These are phyloP conservation scores for Dioctria linearis DNA, from an alignment of 2,888 invertebrate genomes.

Conservation along the genomic window DNA sequence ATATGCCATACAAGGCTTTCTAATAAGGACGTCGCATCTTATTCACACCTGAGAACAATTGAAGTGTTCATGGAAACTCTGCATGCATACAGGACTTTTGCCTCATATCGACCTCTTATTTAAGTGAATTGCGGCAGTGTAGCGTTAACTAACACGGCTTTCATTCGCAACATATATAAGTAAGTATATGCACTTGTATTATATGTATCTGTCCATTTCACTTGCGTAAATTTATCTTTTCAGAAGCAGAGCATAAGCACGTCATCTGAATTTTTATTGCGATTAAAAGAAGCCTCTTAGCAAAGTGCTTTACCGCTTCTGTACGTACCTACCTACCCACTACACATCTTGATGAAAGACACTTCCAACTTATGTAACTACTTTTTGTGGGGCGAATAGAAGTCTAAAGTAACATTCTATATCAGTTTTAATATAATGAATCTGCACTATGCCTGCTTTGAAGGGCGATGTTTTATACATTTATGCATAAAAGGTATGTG, in stretches of 20 bases:
- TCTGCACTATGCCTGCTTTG: slow-evolving; percentile 1
- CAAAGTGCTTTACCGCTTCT: background rate
- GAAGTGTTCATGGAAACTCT: slow-evolving; percentile 58
- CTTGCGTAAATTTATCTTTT: slow-evolving; percentile 41
- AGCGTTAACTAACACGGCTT: slow-evolving; percentile 13
- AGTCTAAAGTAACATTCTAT: slow-evolving; percentile 7
- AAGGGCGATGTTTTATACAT: background rate
- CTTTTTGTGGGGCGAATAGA: slow-evolving; percentile 2
- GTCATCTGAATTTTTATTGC: slow-evolving; percentile 18
- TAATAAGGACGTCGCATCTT: slow-evolving; percentile 67
- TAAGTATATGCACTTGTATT: background rate
- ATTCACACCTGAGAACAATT: slow-evolving; percentile 70
- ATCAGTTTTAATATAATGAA: slow-evolving; percentile 11
- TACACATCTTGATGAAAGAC: slow-evolving; percentile 21
- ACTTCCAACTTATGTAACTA: slow-evolving; percentile 21
- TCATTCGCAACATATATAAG: slow-evolving; percentile 4
- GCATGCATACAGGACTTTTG: slow-evolving; percentile 58
- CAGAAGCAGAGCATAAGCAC: slow-evolving; percentile 18
- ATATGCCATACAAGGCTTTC: slow-evolving; percentile 64
- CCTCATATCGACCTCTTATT: slow-evolving; percentile 48
- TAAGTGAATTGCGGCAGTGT: slow-evolving; percentile 36
- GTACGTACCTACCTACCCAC: background rate
- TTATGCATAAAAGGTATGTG: slow-evolving; percentile 9
- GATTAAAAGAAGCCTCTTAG: slow-evolving; percentile 18
- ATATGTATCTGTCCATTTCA: slow-evolving; percentile 23